Percentiles rank a stretch among this genome's conserved stretches.
These are phyloP conservation scores for Embidobia sp. DNA, from an alignment of 2,888 invertebrate species.

Conservation along the genomic window DNA sequence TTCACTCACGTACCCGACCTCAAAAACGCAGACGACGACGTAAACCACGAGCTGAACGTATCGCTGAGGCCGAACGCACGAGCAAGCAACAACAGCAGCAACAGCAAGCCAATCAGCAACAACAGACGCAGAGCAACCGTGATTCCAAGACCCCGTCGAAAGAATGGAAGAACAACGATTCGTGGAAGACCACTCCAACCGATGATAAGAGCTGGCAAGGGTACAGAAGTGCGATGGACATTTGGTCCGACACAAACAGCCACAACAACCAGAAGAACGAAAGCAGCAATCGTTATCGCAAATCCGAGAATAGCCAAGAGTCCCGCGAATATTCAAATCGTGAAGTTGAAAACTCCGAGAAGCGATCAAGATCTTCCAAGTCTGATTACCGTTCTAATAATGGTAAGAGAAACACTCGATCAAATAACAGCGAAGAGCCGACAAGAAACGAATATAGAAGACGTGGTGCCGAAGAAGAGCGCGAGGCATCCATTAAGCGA, in stretches of 20 bases:
- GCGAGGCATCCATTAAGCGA: constrained; percentile 60
- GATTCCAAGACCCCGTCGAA: constrained; percentile 71
- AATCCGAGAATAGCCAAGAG: constrained; percentile 65
- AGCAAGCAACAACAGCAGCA: constrained; percentile 75
- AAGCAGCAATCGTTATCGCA: constrained; percentile 60
- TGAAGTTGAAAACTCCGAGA: constrained; percentile 65
- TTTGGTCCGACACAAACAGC: constrained; percentile 79
- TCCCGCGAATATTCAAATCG: constrained; percentile 67
- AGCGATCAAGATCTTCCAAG: constrained; percentile 67
- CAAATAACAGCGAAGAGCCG: constrained; percentile 56
- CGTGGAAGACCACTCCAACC: constrained; percentile 79
- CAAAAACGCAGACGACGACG: constrained; percentile 78
- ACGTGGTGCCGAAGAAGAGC: constrained; percentile 55
- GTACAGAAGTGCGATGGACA: constrained; percentile 80
- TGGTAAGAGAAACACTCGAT: constrained; percentile 67
- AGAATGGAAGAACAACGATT: constrained; percentile 79
- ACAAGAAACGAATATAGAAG: constrained; percentile 56
- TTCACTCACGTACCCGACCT: constrained; percentile 75
- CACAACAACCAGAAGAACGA: constrained; percentile 69
- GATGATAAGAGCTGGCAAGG: constrained; percentile 81
- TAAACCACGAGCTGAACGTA: constrained; percentile 76
- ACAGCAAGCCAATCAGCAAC: constrained; percentile 69
- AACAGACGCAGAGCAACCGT: constrained; percentile 71
- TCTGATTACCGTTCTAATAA: constrained; percentile 69
- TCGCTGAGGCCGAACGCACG: constrained; percentile 74